A percentile compares a stretch with the other conserved stretches of the same genome.
Conservation (phyloP, 2,888 invertebrate genomes). For the Entomobrya proxima region DNA sequence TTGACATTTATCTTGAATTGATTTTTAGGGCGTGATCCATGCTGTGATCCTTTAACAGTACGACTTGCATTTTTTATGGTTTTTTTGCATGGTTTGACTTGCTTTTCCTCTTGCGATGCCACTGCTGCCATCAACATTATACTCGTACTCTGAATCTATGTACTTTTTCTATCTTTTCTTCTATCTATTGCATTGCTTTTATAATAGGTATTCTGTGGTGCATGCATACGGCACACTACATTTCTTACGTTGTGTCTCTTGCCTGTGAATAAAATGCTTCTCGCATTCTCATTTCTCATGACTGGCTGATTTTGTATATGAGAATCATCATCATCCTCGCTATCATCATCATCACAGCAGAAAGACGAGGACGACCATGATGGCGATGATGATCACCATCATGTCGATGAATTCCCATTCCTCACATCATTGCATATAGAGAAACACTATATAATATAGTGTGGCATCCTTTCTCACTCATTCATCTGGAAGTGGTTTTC, state of each 20-base stretch:
- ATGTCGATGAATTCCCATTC: constrained; percentile 50
- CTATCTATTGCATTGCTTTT: neutral
- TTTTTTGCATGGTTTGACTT: constrained; percentile 59
- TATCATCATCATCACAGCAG: constrained; percentile 6
- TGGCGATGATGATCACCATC: constrained; percentile 22
- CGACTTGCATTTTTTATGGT: constrained; percentile 60
- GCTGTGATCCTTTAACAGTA: constrained; percentile 60
- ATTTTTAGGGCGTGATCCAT: constrained; percentile 63
- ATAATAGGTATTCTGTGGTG: neutral
- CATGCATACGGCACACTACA: neutral
- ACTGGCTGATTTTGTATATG: constrained; percentile 44
- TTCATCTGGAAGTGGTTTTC: constrained; percentile 45
- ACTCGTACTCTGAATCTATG: neutral
- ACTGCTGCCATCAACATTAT: neutral
- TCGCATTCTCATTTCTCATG: constrained; percentile 58
- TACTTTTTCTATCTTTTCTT: neutral
- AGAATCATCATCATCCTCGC: constrained; percentile 34
- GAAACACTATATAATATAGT: constrained; percentile 15
- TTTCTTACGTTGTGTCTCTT: neutral
- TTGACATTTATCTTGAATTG: constrained; percentile 64
- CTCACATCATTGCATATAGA: constrained; percentile 50
- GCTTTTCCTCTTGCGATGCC: constrained; percentile 7
- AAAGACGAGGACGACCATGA: neutral
- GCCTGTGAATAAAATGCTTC: constrained; percentile 21
- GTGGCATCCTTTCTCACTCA: constrained; percentile 31